phyloP scores from a whole-genome alignment of 2,888 invertebrate species.

The Drosophila anomalata region DNA sequence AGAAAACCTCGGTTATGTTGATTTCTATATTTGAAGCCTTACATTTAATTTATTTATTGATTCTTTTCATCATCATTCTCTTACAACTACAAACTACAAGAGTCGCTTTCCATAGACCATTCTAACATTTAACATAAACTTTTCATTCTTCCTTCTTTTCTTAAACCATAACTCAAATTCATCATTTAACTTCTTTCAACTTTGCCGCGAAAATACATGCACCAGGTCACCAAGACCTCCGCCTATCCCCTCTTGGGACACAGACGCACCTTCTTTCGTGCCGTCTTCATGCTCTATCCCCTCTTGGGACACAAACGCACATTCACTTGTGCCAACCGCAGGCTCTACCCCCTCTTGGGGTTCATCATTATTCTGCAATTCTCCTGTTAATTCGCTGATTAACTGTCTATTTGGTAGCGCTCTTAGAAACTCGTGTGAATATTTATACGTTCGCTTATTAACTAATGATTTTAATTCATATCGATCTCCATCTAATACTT shows the following conservation, averaged over 20 bases:
- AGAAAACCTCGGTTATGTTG: too few species aligned
- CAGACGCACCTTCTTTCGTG: constrained; percentile 12
- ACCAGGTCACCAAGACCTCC: constrained; percentile 4
- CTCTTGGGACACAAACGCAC: constrained; percentile 17
- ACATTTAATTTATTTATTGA: constrained; percentile 11
- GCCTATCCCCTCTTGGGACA: constrained; percentile 8
- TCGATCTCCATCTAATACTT: constrained; percentile 1
- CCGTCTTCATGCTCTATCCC: constrained; percentile 13
- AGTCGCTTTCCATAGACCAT: constrained; percentile 9
- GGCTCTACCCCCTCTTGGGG: too few species aligned
- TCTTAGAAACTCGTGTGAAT: too few species aligned
- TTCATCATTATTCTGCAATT: too few species aligned
- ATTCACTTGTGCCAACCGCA: background rate
- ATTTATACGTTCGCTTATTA: too few species aligned
- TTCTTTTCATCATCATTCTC: constrained; percentile 4
- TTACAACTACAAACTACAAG: background rate
- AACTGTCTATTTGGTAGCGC: too few species aligned
- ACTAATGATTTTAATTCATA: too few species aligned
- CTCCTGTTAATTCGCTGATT: too few species aligned
- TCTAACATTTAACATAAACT: constrained; percentile 10
- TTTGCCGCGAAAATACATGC: constrained; percentile 3
- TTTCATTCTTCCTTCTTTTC: background rate
- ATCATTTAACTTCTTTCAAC: background rate
- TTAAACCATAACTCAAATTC: constrained; percentile 1
- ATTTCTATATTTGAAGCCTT: background rate